Conservation (phyloP, 2,113 vertebrate species). For the Alces alces region DNA sequence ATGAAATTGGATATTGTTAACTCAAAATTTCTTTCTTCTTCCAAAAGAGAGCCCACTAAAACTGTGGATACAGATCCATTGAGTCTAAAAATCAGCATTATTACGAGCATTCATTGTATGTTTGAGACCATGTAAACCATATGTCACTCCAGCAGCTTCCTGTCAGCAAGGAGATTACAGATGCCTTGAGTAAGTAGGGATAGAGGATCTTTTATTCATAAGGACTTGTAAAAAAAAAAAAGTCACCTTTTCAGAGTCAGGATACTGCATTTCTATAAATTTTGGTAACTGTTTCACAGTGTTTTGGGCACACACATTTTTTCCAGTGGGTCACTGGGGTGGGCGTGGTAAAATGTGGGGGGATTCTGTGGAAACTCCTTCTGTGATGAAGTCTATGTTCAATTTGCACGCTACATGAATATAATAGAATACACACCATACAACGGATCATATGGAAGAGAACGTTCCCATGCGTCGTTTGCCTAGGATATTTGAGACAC, state of each 20-base stretch:
- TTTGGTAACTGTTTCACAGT: slow-evolving; percentile 75
- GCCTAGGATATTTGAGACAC: neutral
- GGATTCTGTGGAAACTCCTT: neutral
- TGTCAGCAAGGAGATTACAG: slow-evolving; percentile 66
- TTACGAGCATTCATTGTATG: neutral
- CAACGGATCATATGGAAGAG: neutral
- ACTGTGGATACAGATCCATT: slow-evolving; percentile 61
- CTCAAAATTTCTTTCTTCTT: slow-evolving; percentile 71
- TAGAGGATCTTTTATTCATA: neutral
- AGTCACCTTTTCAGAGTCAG: slow-evolving; percentile 46
- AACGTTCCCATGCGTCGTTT: fast-evolving
- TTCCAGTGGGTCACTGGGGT: slow-evolving; percentile 5
- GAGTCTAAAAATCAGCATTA: slow-evolving; percentile 36
- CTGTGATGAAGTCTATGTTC: neutral
- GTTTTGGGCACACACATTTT: slow-evolving; percentile 72
- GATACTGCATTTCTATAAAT: slow-evolving; percentile 35
- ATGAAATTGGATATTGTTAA: slow-evolving; percentile 68
- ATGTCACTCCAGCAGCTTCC: slow-evolving; percentile 70
- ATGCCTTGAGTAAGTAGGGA: slow-evolving; percentile 51
- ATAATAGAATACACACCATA: neutral
- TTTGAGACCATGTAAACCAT: slow-evolving; percentile 66
- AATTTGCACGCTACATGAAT: neutral
- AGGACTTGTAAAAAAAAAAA: slow-evolving; percentile 56
- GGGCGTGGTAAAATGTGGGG: slow-evolving; percentile 31
- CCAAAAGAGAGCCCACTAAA: slow-evolving; percentile 59